phyloP scores from a whole-genome alignment of 2,888 invertebrate genomes.

The Suillia variegata region DNA sequence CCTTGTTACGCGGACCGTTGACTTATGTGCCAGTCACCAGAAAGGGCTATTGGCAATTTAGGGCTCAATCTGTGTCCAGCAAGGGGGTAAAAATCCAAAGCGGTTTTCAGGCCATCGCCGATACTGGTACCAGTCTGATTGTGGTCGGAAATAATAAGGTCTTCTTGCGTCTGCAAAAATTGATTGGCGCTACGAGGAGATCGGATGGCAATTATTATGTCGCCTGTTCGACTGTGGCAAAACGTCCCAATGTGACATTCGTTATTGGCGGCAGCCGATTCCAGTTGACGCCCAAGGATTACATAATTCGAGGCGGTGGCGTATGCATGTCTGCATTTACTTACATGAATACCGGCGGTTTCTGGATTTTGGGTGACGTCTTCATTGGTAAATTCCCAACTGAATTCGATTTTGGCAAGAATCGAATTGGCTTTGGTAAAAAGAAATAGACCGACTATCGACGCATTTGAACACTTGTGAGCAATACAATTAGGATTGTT shows the following conservation, averaged over 20 bases:
- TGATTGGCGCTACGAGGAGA: constrained; percentile 72
- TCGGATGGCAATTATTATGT: constrained; percentile 77
- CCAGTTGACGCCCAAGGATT: constrained; percentile 77
- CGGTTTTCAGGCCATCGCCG: constrained; percentile 88
- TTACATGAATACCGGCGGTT: constrained; percentile 72
- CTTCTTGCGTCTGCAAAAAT: constrained; percentile 74
- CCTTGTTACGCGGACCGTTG: constrained; percentile 71
- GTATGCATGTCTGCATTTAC: constrained; percentile 90
- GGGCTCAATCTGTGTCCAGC: constrained; percentile 72
- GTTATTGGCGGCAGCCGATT: constrained; percentile 75
- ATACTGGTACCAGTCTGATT: constrained; percentile 92
- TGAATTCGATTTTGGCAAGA: constrained; percentile 86
- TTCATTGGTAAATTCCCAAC: constrained; percentile 94
- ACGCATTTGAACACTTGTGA: too few relatives aligned
- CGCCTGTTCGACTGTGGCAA: constrained; percentile 76
- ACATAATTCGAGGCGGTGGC: constrained; percentile 68
- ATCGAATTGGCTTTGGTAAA: constrained; percentile 88
- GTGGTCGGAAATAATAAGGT: constrained; percentile 85
- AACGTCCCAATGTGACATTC: constrained; percentile 78
- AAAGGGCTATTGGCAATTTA: constrained; percentile 95
- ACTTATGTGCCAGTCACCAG: constrained; percentile 78
- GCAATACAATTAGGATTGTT: too few relatives aligned
- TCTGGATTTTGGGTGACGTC: constrained; percentile 96
- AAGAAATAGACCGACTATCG: too few relatives aligned
- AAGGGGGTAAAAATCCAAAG: constrained; percentile 67